A percentile compares a stretch with the other conserved stretches of the same genome.
These are phyloP conservation scores for Galeopterus variegatus DNA, from an alignment of 2,113 vertebrate genomes.

Conservation along the genomic window DNA sequence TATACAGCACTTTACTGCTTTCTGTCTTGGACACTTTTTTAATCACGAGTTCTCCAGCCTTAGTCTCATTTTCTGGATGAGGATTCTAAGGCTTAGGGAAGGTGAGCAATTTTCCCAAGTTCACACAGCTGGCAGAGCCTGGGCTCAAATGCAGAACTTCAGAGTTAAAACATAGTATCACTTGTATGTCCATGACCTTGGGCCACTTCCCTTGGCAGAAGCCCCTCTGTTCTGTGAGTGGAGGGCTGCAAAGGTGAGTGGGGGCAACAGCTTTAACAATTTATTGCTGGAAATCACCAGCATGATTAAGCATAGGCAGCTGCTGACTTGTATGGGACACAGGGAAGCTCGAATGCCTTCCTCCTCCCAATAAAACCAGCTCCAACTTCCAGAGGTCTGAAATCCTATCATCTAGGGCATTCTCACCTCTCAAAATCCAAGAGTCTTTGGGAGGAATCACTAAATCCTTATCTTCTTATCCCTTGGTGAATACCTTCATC, in stretches of 20 bases:
- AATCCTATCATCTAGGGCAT: background rate
- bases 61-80: background rate
- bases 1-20: background rate
- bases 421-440: background rate
- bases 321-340: background rate
- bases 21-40: background rate
- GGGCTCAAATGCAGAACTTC: background rate
- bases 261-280: background rate
- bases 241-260: background rate
- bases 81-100: background rate
- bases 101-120: background rate
- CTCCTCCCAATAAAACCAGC: background rate
- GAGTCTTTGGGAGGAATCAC: background rate
- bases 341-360: background rate
- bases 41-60: background rate
- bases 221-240: background rate
- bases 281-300: background rate
- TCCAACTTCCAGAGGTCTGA: background rate
- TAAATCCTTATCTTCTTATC: background rate
- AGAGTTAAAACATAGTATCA: background rate
- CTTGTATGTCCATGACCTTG: background rate
- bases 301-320: too few relatives aligned
- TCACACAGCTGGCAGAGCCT: background rate
- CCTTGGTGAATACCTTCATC: background rate
- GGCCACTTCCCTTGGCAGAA: background rate